Evolutionary conservation across 2,113 vertebrate genomes (phyloP), one percentile per base, ranked within the genome.

Genomic region (Urocitellus parryii): DNA sequence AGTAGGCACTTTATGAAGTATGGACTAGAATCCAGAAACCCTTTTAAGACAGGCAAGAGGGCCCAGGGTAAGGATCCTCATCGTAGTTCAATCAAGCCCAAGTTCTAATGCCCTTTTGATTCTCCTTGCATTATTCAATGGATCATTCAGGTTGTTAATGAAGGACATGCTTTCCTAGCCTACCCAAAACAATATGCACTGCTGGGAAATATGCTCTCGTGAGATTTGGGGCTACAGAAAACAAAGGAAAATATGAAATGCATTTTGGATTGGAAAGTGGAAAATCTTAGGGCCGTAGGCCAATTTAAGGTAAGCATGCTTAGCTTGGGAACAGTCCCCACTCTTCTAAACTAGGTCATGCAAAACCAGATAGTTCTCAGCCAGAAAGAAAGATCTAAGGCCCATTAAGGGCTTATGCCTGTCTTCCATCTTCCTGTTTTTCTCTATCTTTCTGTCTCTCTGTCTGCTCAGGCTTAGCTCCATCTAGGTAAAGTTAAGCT

Each of bases 201-300:
- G 86, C 34, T 76, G 13, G 37, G 58, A 56, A 68, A 82, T 77
- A 82, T 77, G 67, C 29, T 96, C 51, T 96, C 89, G 61, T 86
- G 84, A 96, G 70, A 97, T 81, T 68, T 74, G 29, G 78, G 73
- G 90, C 88, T 87, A 96, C 51, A 90, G 87, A 98, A 86, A 96
- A 70, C 68, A 90, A 24, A 94, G 92, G 89, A 93, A 97, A 98
- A 97, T 80, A 92, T 94, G 89, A 98, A 97, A 79, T 61, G 9
- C 11, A 63, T 72, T 91, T 93, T 88, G 42, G 25, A 96, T 96
- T 95, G 79, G 65, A 97, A 97, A 95, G 78, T 91, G 81, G 70
- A 93, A 61, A 77, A 37, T 88, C 20, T 16, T 39, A 94, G 63
- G 61, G 34, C 48, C 34, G 93, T 34, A 77, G 80, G 73, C 42